A percentile compares a stretch with the other conserved stretches of the same genome.
These are phyloP conservation scores for Catharus fuscescens DNA, from an alignment of 2,113 vertebrate genomes.

Conservation along the genomic window DNA sequence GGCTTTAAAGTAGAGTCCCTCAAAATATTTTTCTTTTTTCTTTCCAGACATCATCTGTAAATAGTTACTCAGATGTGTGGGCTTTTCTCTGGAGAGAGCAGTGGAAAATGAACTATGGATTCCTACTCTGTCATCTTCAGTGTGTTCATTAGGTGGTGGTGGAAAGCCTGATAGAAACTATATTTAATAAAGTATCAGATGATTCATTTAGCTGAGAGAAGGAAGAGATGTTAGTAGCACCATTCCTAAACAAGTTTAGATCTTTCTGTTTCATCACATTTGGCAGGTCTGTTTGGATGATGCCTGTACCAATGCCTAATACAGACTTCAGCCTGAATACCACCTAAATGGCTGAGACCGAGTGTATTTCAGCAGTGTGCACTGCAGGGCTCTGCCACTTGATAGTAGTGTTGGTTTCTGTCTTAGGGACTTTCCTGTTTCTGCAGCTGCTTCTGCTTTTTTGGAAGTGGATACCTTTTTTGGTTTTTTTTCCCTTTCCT, in stretches of 20 bases:
- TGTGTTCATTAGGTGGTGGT: not conserved
- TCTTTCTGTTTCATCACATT: not conserved
- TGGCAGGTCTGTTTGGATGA: not conserved
- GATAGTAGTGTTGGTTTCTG: not conserved
- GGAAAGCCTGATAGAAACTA: not conserved
- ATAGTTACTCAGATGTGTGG: slow-evolving; percentile 7
- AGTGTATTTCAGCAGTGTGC: not conserved
- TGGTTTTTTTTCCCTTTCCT: not conserved
- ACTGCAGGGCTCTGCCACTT: not conserved
- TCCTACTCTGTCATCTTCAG: not conserved
- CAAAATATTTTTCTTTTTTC: slow-evolving; percentile 5
- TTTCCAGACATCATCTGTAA: not conserved
- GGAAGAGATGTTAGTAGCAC: not conserved
- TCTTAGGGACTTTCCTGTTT: not conserved
- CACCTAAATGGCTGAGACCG: not conserved
- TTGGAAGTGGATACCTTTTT: not conserved
- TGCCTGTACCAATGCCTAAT: not conserved
- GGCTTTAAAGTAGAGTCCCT: not conserved
- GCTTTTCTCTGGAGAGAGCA: not conserved
- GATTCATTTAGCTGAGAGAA: not conserved
- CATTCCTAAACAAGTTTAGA: not conserved
- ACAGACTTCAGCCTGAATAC: not conserved
- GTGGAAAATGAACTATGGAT: not conserved
- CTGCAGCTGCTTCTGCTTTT: not conserved
- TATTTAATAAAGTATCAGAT: not conserved